These are phyloP conservation scores for Sarcophaga bullata DNA, from an alignment of 1,140 invertebrate species.

Conservation along the genomic window DNA sequence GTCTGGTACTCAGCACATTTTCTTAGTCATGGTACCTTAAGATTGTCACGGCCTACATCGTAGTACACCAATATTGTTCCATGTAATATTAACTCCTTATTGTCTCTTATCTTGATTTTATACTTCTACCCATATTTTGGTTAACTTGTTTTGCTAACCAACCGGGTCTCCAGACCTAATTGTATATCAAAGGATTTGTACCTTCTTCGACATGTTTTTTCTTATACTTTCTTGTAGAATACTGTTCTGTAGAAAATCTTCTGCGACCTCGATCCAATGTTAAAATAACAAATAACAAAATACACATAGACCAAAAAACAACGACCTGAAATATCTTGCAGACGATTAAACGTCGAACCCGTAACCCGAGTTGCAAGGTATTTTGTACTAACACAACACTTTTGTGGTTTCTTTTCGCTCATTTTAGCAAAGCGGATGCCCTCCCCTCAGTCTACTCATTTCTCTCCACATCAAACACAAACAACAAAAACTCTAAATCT, in stretches of 20 bases:
- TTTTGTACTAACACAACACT: too few species aligned
- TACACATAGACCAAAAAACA: slow-evolving; percentile 15
- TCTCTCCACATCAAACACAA: too few species aligned
- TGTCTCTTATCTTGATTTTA: background rate
- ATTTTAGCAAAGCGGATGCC: too few species aligned
- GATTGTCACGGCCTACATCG: too few species aligned
- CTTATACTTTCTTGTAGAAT: background rate
- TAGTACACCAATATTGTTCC: too few species aligned
- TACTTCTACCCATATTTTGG: slow-evolving; percentile 55
- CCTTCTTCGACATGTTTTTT: slow-evolving; percentile 44
- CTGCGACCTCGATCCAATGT: background rate
- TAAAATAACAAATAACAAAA: slow-evolving; percentile 31
- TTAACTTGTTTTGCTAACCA: slow-evolving; percentile 61
- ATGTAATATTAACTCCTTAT: background rate
- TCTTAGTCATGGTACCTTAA: too few species aligned
- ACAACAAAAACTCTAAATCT: too few species aligned
- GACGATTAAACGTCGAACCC: too few species aligned
- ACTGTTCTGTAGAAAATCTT: background rate
- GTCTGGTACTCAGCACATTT: too few species aligned
- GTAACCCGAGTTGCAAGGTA: too few species aligned
- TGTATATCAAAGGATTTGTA: slow-evolving; percentile 55
- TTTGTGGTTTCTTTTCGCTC: too few species aligned
- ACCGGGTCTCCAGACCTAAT: slow-evolving; percentile 54
- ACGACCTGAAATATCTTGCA: background rate
- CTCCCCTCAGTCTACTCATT: too few species aligned